phyloP scores from a whole-genome alignment of 2,888 invertebrate species.

The Beris morrisii region DNA sequence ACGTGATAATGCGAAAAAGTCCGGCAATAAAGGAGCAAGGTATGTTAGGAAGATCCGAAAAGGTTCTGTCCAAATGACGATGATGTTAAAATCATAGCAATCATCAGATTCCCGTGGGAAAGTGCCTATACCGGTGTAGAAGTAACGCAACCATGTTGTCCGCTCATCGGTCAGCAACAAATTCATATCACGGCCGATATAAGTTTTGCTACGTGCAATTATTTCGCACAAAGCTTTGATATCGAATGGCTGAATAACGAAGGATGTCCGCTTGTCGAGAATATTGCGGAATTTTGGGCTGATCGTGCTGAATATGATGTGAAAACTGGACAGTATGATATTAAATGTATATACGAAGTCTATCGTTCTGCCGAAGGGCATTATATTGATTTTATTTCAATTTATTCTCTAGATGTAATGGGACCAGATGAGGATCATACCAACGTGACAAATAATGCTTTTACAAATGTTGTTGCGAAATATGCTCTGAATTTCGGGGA shows the following conservation, averaged over 20 bases:
- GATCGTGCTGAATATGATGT: constrained; percentile 61
- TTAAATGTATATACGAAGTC: constrained; percentile 53
- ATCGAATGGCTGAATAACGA: constrained; percentile 51
- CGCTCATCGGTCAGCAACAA: constrained; percentile 61
- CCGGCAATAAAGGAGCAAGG: constrained; percentile 62
- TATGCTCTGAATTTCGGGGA: constrained; percentile 62
- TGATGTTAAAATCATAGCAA: constrained; percentile 22
- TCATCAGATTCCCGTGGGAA: constrained; percentile 63
- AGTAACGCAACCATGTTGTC: constrained; percentile 64
- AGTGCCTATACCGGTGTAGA: constrained; percentile 65
- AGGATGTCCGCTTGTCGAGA: constrained; percentile 61
- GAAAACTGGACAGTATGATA: constrained; percentile 58
- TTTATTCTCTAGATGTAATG: constrained; percentile 59
- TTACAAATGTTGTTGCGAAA: constrained; percentile 63
- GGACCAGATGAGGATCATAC: constrained; percentile 66
- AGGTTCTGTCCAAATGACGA: constrained; percentile 9
- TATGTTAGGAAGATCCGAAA: constrained; percentile 40
- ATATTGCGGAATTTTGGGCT: constrained; percentile 64
- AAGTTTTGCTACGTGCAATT: constrained; percentile 57
- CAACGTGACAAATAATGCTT: constrained; percentile 62
- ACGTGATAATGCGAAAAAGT: constrained; percentile 57
- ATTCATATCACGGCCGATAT: constrained; percentile 65
- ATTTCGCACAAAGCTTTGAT: constrained; percentile 47
- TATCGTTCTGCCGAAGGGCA: neutral
- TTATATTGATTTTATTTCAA: neutral